phyloP scores from a whole-genome alignment of 2,113 vertebrate species.

The Oryzias curvinotus region DNA sequence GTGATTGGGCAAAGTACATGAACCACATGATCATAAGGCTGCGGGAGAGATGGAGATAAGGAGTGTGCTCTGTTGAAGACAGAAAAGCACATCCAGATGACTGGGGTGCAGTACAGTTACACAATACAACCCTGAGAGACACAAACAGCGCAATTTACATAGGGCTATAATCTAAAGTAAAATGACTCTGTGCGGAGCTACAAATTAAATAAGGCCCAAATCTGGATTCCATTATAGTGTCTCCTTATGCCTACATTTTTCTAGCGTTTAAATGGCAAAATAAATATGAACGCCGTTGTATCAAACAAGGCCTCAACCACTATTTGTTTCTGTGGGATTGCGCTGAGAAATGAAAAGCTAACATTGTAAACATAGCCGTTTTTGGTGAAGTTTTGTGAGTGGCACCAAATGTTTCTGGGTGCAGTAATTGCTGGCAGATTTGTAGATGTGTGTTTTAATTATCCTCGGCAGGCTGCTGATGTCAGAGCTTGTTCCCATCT shows the following conservation, averaged over 20 bases:
- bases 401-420: slow-evolving; percentile 71
- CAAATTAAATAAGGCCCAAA: slow-evolving; percentile 79
- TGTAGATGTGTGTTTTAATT: slow-evolving; percentile 77
- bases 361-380: slow-evolving; percentile 72
- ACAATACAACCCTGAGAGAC: slow-evolving; percentile 58
- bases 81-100: slow-evolving; percentile 79
- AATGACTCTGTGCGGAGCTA: slow-evolving; percentile 74
- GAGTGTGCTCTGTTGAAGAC: slow-evolving; percentile 58
- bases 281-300: slow-evolving; percentile 72
- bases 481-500: slow-evolving; percentile 54
- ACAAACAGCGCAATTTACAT: slow-evolving; percentile 65
- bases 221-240: slow-evolving; percentile 78
- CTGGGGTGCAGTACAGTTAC: slow-evolving; percentile 51
- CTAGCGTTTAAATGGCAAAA: slow-evolving; percentile 75
- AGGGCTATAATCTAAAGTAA: slow-evolving; percentile 73
- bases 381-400: slow-evolving; percentile 67
- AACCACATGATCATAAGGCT: slow-evolving; percentile 60
- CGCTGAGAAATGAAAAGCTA: slow-evolving; percentile 75
- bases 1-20: slow-evolving; percentile 47
- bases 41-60: slow-evolving; percentile 62
- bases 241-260: slow-evolving; percentile 74
- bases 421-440: slow-evolving; percentile 76
- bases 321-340: slow-evolving; percentile 77
- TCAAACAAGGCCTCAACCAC: slow-evolving; percentile 71
- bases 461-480: slow-evolving; percentile 68